Evolutionary conservation across 2,113 vertebrate genomes (phyloP).

Genomic region (Brachypodius melanocephalos): DNA sequence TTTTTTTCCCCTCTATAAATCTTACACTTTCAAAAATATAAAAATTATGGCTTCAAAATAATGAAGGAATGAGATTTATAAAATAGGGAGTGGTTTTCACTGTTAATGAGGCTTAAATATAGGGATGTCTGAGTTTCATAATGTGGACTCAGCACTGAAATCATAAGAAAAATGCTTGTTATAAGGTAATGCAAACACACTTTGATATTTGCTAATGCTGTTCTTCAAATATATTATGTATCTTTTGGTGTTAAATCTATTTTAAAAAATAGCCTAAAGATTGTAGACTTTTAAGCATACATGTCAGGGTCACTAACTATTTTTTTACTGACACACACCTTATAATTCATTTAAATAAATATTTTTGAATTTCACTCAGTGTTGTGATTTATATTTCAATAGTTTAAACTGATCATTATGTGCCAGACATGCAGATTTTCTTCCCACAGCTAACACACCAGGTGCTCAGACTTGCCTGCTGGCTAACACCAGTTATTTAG

Average conservation of each 20-base stretch:
- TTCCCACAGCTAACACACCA: neutral
- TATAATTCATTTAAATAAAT: neutral
- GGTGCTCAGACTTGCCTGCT: neutral
- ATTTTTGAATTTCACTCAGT: neutral
- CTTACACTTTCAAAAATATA: neutral
- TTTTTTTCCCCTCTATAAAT: neutral
- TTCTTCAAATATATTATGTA: neutral
- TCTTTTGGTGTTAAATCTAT: neutral
- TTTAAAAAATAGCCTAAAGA: neutral
- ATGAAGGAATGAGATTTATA: neutral
- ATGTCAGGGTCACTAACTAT: neutral
- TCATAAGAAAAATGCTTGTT: neutral
- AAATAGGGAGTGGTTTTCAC: neutral
- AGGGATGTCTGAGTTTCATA: neutral
- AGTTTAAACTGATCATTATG: neutral
- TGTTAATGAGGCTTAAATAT: neutral
- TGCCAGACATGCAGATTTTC: neutral
- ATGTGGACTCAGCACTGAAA: neutral
- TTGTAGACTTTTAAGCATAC: neutral
- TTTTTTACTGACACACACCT: neutral
- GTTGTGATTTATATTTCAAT: conserved; percentile 12
- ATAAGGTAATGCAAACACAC: neutral
- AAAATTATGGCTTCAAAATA: neutral
- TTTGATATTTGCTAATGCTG: neutral
- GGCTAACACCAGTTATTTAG: neutral